Conservation (phyloP, 30 jellyfish, hydroid and myxozoan genomes). For the Chrysaora quinquecirrha region DNA sequence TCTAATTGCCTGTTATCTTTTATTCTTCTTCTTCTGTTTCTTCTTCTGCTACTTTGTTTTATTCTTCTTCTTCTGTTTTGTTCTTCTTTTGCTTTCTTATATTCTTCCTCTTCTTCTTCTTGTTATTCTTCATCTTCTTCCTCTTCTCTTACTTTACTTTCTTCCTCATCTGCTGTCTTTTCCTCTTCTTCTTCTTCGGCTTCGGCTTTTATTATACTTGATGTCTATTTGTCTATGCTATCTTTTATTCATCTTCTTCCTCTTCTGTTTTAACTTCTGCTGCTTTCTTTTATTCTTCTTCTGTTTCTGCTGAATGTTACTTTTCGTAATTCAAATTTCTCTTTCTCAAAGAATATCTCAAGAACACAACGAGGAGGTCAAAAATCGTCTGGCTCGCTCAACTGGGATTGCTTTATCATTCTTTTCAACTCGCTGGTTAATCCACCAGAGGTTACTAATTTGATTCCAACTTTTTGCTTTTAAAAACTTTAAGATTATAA, state of each 20-base stretch:
- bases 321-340: background rate
- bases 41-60: too few species aligned
- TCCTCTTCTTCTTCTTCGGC: background rate
- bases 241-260: background rate
- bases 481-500: too few species aligned
- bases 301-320: too few species aligned
- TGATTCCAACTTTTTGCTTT: too few species aligned
- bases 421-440: conserved; percentile 67
- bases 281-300: background rate
- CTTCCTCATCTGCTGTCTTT: background rate
- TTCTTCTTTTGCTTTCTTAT: background rate
- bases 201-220: background rate
- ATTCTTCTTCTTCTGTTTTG: too few species aligned
- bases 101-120: background rate
- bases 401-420: conserved; percentile 77
- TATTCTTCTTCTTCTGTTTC: too few species aligned
- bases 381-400: conserved; percentile 52
- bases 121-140: background rate
- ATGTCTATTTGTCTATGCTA: background rate
- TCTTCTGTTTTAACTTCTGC: background rate
- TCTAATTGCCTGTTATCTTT: too few species aligned
- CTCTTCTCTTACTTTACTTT: background rate
- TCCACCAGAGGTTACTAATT: conserved; percentile 54
- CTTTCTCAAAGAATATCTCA: conserved; percentile 56
- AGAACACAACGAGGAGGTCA: conserved; percentile 59